These are phyloP conservation scores for Spilarctia lutea DNA, from an alignment of 2,888 invertebrate genomes.

Conservation along the genomic window DNA sequence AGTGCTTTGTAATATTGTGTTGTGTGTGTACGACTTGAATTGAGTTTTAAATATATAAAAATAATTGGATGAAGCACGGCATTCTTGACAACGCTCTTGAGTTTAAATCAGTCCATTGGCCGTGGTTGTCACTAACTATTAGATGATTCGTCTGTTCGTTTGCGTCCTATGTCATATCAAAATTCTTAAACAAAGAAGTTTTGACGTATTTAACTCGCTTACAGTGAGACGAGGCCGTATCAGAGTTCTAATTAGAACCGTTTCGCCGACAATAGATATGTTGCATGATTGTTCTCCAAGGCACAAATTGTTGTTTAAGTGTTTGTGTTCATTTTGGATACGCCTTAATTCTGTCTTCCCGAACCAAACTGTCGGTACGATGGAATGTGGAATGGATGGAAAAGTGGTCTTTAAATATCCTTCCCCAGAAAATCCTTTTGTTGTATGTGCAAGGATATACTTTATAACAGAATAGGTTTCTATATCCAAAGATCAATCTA, in stretches of 20 bases:
- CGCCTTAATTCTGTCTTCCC: conserved; percentile 1
- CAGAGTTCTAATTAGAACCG: conserved; percentile 58
- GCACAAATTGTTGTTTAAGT: conserved; percentile 32
- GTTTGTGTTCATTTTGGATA: conserved; percentile 24
- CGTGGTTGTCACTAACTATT: neutral
- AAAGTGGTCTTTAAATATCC: neutral
- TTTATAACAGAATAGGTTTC: no score
- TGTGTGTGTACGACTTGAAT: neutral
- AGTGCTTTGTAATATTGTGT: no score
- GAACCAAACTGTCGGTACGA: no score
- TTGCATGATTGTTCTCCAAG: conserved; percentile 55
- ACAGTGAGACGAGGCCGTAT: conserved; percentile 31
- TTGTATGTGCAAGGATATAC: neutral
- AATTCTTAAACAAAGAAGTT: neutral
- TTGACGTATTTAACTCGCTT: conserved; percentile 2
- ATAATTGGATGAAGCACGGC: no score
- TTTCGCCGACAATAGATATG: conserved; percentile 57
- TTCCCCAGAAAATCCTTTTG: neutral
- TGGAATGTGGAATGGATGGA: no score
- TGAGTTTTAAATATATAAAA: neutral
- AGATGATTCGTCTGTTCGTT: neutral
- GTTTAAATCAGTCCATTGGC: neutral
- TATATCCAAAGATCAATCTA: no score
- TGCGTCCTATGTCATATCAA: neutral
- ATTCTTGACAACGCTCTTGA: neutral